Evolutionary conservation across 2,113 vertebrate species (phyloP), one percentile per base, ranked within the genome.

Genomic region (Cyrtonyx montezumae): DNA sequence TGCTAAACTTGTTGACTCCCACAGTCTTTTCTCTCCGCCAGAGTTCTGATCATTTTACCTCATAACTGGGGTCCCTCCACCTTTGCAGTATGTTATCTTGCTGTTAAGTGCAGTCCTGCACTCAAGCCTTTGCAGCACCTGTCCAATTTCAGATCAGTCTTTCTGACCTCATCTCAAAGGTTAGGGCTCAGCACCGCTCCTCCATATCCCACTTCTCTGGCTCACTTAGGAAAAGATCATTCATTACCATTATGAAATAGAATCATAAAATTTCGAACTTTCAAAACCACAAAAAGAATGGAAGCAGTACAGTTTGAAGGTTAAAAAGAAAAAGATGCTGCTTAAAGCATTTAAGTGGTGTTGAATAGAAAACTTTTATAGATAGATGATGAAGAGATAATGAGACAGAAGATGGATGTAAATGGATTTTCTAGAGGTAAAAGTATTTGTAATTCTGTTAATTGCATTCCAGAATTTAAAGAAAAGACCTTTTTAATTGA

Each of bases 371-470:
- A 83, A 89, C 3, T 5, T 55, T 91, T 51, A 62, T 13, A 69
- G 15, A 14, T 7, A 53, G 37, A 4, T 2, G 2, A 77, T 34
- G 25, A n/a, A 74, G 22, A 75, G 17, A 55, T 55, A 85, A 21
- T 16, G 28, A 55, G 25, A 36, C 6, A 59, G 53, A 84, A 68
- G 15, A 53, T 51, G 11, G 8, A 53, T 65, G 8, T 11, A 71
- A 70, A 63, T 61, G 7, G 22, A 46, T 88, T 95, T 91, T 69
- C 73, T 82, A 87, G 67, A 51, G 78, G 22, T 51, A 93, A 91
- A 40, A 83, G 51, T 79, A 91, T 87, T 71, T 89, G 53, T 80
- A 81, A 91, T 92, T 94, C 51, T 92, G 36, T 48, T 67, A 66
- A 74, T 4, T 71, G 17, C 14, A 84, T 68, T 85, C 42, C 48